These are phyloP conservation scores for Oopsacas minuta DNA, from an alignment of 37 sponge, comb jelly and placozoan species.

Conservation along the genomic window DNA sequence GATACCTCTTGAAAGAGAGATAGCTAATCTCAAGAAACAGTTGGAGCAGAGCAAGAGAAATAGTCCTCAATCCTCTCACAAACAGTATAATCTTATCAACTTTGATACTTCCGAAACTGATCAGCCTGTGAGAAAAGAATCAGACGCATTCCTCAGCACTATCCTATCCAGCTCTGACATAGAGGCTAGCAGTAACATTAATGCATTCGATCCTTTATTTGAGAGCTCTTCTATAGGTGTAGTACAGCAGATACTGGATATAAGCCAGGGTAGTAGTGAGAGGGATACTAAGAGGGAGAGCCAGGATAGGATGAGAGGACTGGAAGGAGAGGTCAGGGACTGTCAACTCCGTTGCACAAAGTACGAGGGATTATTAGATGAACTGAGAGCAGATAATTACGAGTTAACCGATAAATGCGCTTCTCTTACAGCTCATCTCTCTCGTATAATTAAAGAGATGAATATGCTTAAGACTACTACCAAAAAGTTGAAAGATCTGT, in stretches of 20 bases:
- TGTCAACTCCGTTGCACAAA: not conserved
- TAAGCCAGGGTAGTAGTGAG: not conserved
- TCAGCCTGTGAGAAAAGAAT: not conserved
- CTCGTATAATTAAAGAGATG: not conserved
- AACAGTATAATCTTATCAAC: not conserved
- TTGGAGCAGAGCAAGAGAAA: not conserved
- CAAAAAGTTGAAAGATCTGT: not conserved
- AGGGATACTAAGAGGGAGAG: not conserved
- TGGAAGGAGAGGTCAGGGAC: not conserved
- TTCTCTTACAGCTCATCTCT: not conserved
- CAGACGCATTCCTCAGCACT: not conserved
- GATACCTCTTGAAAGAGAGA: not conserved
- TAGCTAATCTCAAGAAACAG: not conserved
- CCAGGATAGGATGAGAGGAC: not conserved
- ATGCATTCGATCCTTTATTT: not conserved
- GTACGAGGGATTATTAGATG: not conserved
- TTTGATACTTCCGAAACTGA: not conserved
- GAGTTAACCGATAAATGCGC: not conserved
- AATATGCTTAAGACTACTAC: not conserved
- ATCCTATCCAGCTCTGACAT: not conserved
- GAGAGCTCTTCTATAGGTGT: not conserved
- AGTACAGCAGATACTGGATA: not conserved
- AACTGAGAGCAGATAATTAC: not conserved
- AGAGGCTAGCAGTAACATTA: not conserved
- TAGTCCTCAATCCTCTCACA: not conserved